Conservation (phyloP, 1,140 invertebrate species). For the Polypedilum pembai region DNA sequence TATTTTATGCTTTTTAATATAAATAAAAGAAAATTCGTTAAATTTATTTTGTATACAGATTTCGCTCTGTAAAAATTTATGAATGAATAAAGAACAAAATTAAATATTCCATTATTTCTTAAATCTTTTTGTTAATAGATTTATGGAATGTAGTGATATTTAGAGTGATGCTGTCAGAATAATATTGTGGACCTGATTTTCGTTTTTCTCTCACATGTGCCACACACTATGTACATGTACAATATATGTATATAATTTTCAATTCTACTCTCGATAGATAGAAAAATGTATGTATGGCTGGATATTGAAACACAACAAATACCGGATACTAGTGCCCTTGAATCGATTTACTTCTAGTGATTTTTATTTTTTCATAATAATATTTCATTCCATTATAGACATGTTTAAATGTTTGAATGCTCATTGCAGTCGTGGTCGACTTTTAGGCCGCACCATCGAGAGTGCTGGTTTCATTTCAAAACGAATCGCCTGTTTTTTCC, state of each 20-base stretch:
- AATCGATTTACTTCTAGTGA: slow-evolving; percentile 24
- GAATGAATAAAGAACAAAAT: too few species aligned
- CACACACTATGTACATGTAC: not conserved
- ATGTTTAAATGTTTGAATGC: not conserved
- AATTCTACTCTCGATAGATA: not conserved
- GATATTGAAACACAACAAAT: slow-evolving; percentile 21
- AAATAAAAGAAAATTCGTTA: too few species aligned
- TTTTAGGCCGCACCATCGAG: not conserved
- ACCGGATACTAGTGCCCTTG: slow-evolving; percentile 24
- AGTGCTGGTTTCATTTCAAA: not conserved
- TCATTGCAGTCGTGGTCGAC: not conserved
- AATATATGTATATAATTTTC: slow-evolving; percentile 9
- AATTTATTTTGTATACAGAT: too few species aligned
- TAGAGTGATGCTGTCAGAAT: too few species aligned
- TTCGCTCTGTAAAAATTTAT: too few species aligned
- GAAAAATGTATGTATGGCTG: slow-evolving; percentile 16
- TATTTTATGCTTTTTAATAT: too few species aligned
- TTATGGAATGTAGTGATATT: too few species aligned
- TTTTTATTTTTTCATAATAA: not conserved
- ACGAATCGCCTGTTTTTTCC: not conserved
- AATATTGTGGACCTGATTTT: not conserved
- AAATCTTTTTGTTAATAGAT: too few species aligned
- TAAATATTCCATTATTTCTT: too few species aligned
- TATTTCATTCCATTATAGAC: slow-evolving; percentile 22
- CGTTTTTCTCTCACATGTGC: not conserved